Conservation (phyloP, 1,140 invertebrate genomes). For the Mizuhopecten yessoensis region DNA sequence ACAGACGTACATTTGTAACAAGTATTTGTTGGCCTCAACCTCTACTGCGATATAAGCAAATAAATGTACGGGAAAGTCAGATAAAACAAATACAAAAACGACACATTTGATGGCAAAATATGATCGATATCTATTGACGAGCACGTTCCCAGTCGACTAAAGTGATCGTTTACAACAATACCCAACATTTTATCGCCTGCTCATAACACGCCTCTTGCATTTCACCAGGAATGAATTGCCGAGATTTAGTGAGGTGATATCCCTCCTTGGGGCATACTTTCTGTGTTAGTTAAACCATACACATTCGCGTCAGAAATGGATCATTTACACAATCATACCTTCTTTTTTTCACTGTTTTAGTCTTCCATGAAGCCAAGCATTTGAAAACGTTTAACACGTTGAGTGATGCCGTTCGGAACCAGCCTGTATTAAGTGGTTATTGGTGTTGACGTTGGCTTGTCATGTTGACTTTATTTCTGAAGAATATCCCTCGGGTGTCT, state of each 20-base stretch:
- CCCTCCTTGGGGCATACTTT: background rate
- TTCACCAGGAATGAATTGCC: constrained; percentile 21
- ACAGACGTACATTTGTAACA: too few species aligned
- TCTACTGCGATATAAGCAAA: background rate
- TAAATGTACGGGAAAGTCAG: background rate
- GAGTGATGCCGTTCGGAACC: background rate
- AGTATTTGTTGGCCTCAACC: background rate
- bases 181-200: background rate
- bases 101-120: background rate
- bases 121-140: background rate
- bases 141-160: background rate
- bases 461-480: background rate
- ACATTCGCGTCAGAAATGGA: background rate
- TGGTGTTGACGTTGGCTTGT: background rate
- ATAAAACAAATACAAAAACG: background rate
- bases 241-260: background rate
- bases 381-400: constrained; percentile 27
- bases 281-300: background rate
- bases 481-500: background rate
- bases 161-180: background rate
- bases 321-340: background rate
- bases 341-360: background rate
- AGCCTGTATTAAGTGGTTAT: background rate
- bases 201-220: constrained; percentile 11
- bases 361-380: background rate